Evolutionary conservation across 2,113 vertebrate genomes (phyloP).

Genomic region (Capreolus pygargus): DNA sequence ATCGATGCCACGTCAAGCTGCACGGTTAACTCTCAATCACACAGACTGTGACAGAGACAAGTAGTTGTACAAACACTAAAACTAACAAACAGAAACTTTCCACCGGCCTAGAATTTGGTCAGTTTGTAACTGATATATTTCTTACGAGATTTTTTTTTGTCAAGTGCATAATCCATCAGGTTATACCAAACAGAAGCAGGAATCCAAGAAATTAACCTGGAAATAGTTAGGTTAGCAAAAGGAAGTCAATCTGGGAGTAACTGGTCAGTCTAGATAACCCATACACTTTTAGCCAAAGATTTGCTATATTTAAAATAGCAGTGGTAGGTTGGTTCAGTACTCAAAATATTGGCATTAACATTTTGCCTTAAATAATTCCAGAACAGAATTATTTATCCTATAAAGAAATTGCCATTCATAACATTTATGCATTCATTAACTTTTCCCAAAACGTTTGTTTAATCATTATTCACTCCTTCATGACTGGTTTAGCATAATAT

Average conservation of each 20-base stretch:
- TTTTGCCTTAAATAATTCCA: neutral
- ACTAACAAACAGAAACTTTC: slow-evolving; percentile 18
- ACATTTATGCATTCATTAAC: neutral
- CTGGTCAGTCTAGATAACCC: neutral
- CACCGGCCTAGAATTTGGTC: neutral
- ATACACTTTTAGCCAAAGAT: neutral
- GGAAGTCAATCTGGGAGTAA: neutral
- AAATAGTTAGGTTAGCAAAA: neutral
- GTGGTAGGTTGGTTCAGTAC: neutral
- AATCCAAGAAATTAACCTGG: neutral
- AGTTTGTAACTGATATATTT: neutral
- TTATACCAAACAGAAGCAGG: neutral
- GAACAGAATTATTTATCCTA: neutral
- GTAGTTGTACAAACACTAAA: neutral
- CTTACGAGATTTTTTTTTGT: neutral
- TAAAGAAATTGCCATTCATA: neutral
- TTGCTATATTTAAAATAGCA: neutral
- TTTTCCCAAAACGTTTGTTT: slow-evolving; percentile 8
- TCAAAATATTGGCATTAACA: neutral
- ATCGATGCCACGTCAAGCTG: slow-evolving; percentile 33
- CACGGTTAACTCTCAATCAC: neutral
- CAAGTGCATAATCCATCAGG: neutral
- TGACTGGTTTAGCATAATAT: neutral
- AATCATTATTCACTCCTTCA: neutral
- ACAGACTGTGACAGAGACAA: neutral